Conservation (phyloP, 2,888 invertebrate species). For the Drosophila falleni region DNA sequence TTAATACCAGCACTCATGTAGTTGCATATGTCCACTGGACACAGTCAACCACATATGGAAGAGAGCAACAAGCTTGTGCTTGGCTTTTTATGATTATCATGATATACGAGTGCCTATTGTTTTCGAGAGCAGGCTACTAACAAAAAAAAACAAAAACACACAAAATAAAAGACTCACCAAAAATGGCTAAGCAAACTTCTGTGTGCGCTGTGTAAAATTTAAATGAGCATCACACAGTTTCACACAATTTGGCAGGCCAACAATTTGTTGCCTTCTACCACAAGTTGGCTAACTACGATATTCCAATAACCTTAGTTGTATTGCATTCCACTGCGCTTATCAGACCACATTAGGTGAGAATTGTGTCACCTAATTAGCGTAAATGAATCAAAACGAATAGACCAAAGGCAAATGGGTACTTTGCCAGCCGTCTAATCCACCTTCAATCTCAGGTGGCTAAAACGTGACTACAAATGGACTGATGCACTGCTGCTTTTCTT, state of each 20-base stretch:
- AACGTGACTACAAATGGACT: constrained; percentile 72
- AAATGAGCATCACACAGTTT: constrained; percentile 68
- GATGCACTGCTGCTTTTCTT: constrained; percentile 41
- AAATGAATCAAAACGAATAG: constrained; percentile 73
- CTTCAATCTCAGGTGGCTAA: constrained; percentile 62
- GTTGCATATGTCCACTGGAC: constrained; percentile 48
- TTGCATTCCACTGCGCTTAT: constrained; percentile 63
- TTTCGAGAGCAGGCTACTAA: constrained; percentile 67
- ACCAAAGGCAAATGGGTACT: constrained; percentile 31
- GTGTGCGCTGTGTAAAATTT: constrained; percentile 70
- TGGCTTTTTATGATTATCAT: constrained; percentile 80
- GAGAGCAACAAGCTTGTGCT: constrained; percentile 58
- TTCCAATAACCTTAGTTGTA: constrained; percentile 24
- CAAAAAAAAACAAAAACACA: not conserved
- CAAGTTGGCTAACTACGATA: constrained; percentile 27
- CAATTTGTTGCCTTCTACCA: constrained; percentile 51
- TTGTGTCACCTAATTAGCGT: constrained; percentile 85
- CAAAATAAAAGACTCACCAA: constrained; percentile 59
- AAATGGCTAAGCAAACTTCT: constrained; percentile 65
- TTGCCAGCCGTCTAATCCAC: constrained; percentile 63
- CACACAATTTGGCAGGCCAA: constrained; percentile 51
- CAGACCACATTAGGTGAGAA: constrained; percentile 83
- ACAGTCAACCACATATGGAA: constrained; percentile 67
- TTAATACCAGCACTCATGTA: constrained; percentile 50
- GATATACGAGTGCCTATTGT: constrained; percentile 82